Evolutionary conservation across 2,113 vertebrate species (phyloP), one percentile per base, ranked within the genome.

Genomic region (Rhagologus leucostigma): DNA sequence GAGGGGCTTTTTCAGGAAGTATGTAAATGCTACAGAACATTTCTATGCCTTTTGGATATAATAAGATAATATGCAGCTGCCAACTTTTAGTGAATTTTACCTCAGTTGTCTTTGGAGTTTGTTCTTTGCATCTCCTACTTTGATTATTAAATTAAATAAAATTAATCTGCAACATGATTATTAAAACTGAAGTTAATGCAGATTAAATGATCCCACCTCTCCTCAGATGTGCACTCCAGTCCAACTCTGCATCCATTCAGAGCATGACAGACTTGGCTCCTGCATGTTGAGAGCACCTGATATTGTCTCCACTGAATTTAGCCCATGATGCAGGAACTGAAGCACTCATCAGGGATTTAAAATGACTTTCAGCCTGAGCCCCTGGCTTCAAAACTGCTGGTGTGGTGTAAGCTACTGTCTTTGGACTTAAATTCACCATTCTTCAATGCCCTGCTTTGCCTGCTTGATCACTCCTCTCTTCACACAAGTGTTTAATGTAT

Each of bases 271-370:
- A 97, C 90, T 96, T 97, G 92, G 96, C 96, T 44, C 96, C 90
- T 81, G 97, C 96, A 11, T 84, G 96, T 59, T 98, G 98, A 22
- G 97, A 97, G 71, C 93, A 93, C 55, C 67, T 95, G 81, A 98
- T 97, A 80, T 97, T 98, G 97, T 98, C 91, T 16, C 96, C 96
- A 10, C 96, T 98, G 96, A 97, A 98, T 93, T 98, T 98, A 75
- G 97, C 93, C 98, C 97, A 97, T 6, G 98, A 96, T 89, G 91
- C 90, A 6, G 97, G 97, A 77, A 97, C 92, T 2, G 97, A 95
- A 89, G 97, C 55, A 20, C 97, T 98, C 83, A n/a, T 32, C 79
- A 73, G 56, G 65, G 41, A 83, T 74, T 78, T 42, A 20, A 68
- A 70, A 53, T 23, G 52, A 78, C 27, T 47, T 62, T 23, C 64